Conservation (phyloP, 1,140 invertebrate species). For the Chymomyza costata region DNA sequence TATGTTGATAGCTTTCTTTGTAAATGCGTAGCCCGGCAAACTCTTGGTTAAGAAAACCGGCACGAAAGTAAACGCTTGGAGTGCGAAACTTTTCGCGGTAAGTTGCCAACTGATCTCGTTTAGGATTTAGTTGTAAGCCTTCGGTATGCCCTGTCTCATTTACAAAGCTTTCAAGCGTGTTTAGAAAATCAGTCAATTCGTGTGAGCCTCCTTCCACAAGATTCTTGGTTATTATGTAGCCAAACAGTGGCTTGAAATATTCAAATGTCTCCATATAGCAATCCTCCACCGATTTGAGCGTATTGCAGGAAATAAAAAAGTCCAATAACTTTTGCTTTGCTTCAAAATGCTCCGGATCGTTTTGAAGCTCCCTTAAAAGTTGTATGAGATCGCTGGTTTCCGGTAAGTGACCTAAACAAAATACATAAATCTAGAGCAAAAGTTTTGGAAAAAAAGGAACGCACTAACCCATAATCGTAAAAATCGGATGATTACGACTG, state of each 20-base stretch:
- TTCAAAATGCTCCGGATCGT: conserved; percentile 53
- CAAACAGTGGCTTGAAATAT: conserved; percentile 65
- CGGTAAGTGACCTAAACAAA: conserved; percentile 44
- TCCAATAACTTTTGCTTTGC: conserved; percentile 65
- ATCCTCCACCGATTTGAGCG: conserved; percentile 49
- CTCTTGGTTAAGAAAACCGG: conserved; percentile 45
- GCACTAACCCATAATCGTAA: conserved; percentile 63
- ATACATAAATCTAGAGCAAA: neutral
- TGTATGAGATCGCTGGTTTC: conserved; percentile 46
- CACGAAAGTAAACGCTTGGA: conserved; percentile 53
- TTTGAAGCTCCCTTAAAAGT: conserved; percentile 47
- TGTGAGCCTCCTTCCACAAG: conserved; percentile 27
- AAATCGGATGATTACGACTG: conserved; percentile 56
- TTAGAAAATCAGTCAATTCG: conserved; percentile 48
- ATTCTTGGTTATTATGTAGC: conserved; percentile 64
- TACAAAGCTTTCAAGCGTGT: conserved; percentile 41
- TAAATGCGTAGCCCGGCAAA: conserved; percentile 50
- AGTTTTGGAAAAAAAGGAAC: too few species aligned
- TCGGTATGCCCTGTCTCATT: conserved; percentile 20
- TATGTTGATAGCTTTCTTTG: conserved; percentile 65
- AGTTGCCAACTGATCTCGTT: conserved; percentile 34
- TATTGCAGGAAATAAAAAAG: conserved; percentile 66
- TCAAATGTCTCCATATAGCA: conserved; percentile 69
- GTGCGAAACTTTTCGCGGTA: conserved; percentile 52
- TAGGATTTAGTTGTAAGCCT: conserved; percentile 20